Evolutionary conservation across 2,888 invertebrate genomes (phyloP).

Genomic region (Sarcophaga subvicina): DNA sequence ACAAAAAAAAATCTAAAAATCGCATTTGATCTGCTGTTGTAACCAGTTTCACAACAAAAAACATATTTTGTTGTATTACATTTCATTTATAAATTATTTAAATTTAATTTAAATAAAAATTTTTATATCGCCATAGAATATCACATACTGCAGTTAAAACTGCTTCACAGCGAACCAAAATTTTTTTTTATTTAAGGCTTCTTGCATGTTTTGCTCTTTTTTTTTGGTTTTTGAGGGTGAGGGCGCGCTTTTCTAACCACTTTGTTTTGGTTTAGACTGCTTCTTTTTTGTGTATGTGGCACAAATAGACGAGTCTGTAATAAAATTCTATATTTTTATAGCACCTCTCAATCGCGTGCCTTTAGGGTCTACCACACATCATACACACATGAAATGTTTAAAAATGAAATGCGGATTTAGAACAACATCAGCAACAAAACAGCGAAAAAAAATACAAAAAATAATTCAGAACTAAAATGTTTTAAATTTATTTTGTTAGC

Average conservation of each 20-base stretch:
- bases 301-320: slow-evolving; percentile 23
- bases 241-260: slow-evolving; percentile 6
- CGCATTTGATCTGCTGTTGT: too few species aligned
- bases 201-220: slow-evolving; percentile 32
- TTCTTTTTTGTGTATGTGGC: not conserved
- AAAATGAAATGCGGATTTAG: slow-evolving; percentile 19
- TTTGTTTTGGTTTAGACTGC: slow-evolving; percentile 11
- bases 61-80: too few species aligned
- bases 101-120: too few species aligned
- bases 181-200: slow-evolving; percentile 15
- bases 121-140: too few species aligned
- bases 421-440: slow-evolving; percentile 20
- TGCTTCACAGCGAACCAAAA: too few species aligned
- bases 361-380: slow-evolving; percentile 42
- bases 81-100: too few species aligned
- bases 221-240: too few species aligned
- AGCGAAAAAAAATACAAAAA: slow-evolving; percentile 15
- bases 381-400: not conserved
- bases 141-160: too few species aligned
- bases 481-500: slow-evolving; percentile 20
- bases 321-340: slow-evolving; percentile 43
- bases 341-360: slow-evolving; percentile 56
- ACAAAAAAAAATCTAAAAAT: too few species aligned
- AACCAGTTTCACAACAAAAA: too few species aligned
- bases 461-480: not conserved